Evolutionary conservation across 2,888 invertebrate genomes (phyloP).

Genomic region (Nomada fucata): DNA sequence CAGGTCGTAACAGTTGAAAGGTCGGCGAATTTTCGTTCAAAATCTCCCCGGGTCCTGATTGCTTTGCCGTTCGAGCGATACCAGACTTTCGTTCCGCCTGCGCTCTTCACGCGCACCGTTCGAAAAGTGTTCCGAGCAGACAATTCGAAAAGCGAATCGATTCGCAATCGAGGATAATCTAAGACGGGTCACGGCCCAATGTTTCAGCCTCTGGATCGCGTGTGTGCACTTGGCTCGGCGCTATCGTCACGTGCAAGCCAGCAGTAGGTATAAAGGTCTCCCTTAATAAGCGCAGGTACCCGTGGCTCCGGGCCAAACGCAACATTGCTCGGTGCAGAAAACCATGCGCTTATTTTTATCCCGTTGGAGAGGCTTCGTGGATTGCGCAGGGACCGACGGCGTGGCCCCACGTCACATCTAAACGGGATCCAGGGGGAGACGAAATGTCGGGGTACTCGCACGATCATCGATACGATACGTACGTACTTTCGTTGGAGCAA

Average conservation of each 20-base stretch:
- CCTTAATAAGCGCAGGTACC: conserved; percentile 73
- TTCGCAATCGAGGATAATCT: conserved; percentile 36
- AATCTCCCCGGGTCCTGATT: no score
- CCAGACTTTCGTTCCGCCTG: no score
- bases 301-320: conserved; percentile 72
- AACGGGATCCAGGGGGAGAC: conserved; percentile 22
- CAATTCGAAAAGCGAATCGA: conserved; percentile 39
- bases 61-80: no score
- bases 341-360: conserved; percentile 65
- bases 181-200: conserved; percentile 55
- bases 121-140: not conserved
- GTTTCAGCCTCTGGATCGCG: conserved; percentile 55
- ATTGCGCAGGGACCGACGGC: conserved; percentile 33
- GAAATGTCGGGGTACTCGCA: not conserved
- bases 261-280: conserved; percentile 57
- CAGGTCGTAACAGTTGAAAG: no score
- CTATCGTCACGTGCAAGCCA: conserved; percentile 61
- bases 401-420: conserved; percentile 40
- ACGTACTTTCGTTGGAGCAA: no score
- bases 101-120: no score
- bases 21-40: no score
- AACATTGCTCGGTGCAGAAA: conserved; percentile 36
- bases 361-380: conserved; percentile 18
- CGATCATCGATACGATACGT: not conserved
- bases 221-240: conserved; percentile 60